These are phyloP conservation scores for Dendrophyllia cribrosa DNA, from an alignment of 64 coral and sea anemone genomes.

Conservation along the genomic window DNA sequence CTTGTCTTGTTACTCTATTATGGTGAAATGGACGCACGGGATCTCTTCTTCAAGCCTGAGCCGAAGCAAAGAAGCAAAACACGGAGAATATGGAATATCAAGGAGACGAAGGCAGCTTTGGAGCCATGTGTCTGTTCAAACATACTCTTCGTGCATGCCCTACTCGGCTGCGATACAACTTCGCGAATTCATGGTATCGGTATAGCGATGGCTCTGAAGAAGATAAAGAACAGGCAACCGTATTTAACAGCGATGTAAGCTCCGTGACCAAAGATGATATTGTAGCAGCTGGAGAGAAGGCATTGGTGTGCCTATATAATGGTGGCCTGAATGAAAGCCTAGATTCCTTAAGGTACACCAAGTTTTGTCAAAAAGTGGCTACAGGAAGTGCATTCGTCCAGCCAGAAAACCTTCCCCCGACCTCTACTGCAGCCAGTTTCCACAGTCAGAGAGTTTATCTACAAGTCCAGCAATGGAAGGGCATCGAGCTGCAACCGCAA, in stretches of 20 bases:
- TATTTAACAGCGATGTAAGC: not conserved
- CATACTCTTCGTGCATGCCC: not conserved
- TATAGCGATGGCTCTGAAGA: constrained; percentile 30
- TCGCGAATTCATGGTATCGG: constrained; percentile 31
- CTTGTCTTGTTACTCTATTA: constrained; percentile 22
- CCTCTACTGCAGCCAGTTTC: constrained; percentile 17
- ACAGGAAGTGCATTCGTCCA: constrained; percentile 16
- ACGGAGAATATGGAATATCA: constrained; percentile 30
- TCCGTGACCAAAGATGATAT: not conserved
- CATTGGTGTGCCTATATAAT: constrained; percentile 9
- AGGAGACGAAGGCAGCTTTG: not conserved
- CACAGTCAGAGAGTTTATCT: constrained; percentile 36
- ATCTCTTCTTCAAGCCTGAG: constrained; percentile 39
- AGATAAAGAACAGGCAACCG: constrained; percentile 16
- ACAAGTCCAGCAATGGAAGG: constrained; percentile 24
- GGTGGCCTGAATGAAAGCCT: constrained; percentile 11
- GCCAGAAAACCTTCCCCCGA: constrained; percentile 22
- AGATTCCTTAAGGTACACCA: constrained; percentile 42
- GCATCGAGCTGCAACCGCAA: not conserved
- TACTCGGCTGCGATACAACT: constrained; percentile 30
- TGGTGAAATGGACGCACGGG: constrained; percentile 5
- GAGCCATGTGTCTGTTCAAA: not conserved
- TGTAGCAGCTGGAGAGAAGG: constrained; percentile 21
- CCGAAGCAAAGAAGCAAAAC: not conserved
- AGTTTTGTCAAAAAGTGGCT: constrained; percentile 46